A percentile compares a stretch with the other conserved stretches of the same genome.
Evolutionary conservation across 2,888 invertebrate genomes (phyloP).

Genomic region (Pediacus dermestoides): DNA sequence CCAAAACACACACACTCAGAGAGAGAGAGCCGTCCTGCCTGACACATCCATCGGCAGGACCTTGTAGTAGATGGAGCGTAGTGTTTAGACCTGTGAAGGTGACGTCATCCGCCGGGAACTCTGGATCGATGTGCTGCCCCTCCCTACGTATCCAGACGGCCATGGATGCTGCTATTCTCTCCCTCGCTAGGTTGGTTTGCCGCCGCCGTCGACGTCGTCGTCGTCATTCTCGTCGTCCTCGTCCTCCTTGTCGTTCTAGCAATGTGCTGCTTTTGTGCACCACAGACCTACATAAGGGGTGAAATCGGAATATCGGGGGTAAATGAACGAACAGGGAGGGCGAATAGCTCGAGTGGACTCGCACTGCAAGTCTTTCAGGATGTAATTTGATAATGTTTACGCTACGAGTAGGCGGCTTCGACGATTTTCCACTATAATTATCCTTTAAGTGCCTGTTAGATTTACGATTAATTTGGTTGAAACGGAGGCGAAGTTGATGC

Average conservation of each 20-base stretch:
- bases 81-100: constrained; percentile 39
- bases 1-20: no score
- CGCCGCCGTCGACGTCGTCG: constrained; percentile 29
- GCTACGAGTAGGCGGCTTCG: constrained; percentile 2
- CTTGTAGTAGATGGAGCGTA: constrained; percentile 37
- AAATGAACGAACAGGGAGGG: constrained; percentile 18
- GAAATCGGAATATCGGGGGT: constrained; percentile 15
- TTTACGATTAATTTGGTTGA: constrained; percentile 1
- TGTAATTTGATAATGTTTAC: constrained; percentile 2
- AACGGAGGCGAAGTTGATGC: no score
- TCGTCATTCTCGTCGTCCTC: constrained; percentile 8
- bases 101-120: constrained; percentile 41
- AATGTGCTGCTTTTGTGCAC: constrained; percentile 22
- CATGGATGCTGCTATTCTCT: constrained; percentile 30
- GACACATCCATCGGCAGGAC: no score
- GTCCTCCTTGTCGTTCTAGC: background rate
- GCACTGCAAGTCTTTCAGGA: constrained; percentile 1
- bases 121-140: constrained; percentile 36
- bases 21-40: no score
- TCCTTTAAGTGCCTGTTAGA: constrained; percentile 1
- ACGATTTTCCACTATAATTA: constrained; percentile 2
- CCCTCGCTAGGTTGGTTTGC: constrained; percentile 22
- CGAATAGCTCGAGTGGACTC: background rate
- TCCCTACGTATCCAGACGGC: constrained; percentile 33
- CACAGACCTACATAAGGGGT: constrained; percentile 29